These are phyloP conservation scores for Bombus turneri DNA, from an alignment of 1,140 invertebrate genomes.

Conservation along the genomic window DNA sequence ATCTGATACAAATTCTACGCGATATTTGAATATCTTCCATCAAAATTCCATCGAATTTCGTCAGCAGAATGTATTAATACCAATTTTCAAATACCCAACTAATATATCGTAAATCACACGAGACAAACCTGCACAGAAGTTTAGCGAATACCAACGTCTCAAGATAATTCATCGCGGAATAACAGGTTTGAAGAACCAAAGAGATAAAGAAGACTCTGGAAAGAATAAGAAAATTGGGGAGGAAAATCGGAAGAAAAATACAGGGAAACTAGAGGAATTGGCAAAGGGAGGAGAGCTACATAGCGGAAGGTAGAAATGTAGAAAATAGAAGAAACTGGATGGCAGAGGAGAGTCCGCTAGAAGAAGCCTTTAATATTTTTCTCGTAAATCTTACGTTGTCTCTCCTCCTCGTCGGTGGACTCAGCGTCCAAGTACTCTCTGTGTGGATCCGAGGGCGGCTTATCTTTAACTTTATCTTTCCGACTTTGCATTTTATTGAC, in stretches of 20 bases:
- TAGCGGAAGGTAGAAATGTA: background rate
- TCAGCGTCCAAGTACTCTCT: constrained; percentile 79
- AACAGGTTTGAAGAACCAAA: background rate
- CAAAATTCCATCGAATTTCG: no score
- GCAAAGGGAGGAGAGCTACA: background rate
- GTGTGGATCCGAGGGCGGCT: constrained; percentile 68
- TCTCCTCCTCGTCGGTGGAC: constrained; percentile 74
- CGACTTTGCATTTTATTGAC: constrained; percentile 76
- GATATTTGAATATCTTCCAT: no score
- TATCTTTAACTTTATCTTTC: constrained; percentile 72
- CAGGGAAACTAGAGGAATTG: background rate
- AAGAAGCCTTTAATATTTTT: constrained; percentile 74
- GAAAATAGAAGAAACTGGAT: background rate
- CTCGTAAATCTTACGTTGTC: constrained; percentile 74
- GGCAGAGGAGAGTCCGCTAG: background rate
- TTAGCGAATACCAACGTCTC: background rate
- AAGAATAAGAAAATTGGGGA: background rate
- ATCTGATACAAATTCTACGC: no score
- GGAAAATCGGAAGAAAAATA: background rate
- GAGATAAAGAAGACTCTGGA: background rate
- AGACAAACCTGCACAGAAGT: background rate
- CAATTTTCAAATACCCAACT: no score
- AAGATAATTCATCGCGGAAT: background rate
- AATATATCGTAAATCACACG: background rate
- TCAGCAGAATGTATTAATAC: no score